Evolutionary conservation across 2,888 invertebrate species (phyloP).

Genomic region (Agrotis puta): DNA sequence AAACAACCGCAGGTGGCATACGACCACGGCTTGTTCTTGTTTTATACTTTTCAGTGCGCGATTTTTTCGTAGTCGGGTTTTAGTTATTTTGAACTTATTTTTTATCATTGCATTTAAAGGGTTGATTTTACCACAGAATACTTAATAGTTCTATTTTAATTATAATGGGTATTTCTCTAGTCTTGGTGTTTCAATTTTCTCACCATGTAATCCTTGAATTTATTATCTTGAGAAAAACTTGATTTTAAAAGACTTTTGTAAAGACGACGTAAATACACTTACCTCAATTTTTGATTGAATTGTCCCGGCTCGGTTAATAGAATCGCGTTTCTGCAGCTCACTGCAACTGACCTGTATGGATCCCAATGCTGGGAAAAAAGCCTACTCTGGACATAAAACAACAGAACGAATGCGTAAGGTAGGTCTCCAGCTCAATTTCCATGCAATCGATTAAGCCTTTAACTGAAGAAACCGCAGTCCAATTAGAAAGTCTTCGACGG

Average conservation of each 20-base stretch:
- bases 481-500: slow-evolving; percentile 20
- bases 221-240: no score
- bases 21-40: no score
- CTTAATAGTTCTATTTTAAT: not conserved
- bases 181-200: not conserved
- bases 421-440: not conserved
- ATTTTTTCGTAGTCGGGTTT: no score
- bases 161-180: no score
- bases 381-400: not conserved
- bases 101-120: no score
- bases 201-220: not conserved
- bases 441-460: slow-evolving; percentile 4
- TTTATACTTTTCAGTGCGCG: no score
- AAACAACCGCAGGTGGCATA: no score
- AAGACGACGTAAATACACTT: not conserved
- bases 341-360: not conserved
- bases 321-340: not conserved
- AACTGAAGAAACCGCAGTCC: slow-evolving; percentile 1
- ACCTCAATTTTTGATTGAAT: no score
- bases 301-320: not conserved
- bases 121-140: no score
- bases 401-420: not conserved
- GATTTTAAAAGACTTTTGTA: not conserved
- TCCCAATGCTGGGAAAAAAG: not conserved
- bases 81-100: no score